Conservation (phyloP, 2,797 vertebrate genomes). For the Margarornis squamiger region DNA sequence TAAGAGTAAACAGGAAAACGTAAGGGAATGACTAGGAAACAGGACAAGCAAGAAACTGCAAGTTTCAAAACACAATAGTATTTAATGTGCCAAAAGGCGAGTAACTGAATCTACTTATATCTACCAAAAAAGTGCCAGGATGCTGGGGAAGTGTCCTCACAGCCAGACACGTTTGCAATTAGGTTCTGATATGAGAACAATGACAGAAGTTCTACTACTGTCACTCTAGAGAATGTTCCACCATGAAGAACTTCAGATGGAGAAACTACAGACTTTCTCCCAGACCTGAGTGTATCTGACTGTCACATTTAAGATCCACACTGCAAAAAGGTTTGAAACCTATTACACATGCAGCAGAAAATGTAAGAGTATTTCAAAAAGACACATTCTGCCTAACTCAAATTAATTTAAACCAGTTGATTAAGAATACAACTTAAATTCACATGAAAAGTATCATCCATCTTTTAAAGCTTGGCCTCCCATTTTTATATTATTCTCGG, state of each 20-base stretch:
- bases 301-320: not conserved
- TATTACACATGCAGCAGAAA: not conserved
- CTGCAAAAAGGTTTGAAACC: not conserved
- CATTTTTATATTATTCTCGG: not conserved
- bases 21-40: not conserved
- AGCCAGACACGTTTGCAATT: not conserved
- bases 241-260: not conserved
- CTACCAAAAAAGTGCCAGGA: not conserved
- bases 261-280: not conserved
- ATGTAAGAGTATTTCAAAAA: not conserved
- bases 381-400: not conserved
- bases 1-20: not conserved
- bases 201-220: not conserved
- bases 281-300: not conserved
- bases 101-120: not conserved
- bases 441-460: not conserved
- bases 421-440: constrained; percentile 11
- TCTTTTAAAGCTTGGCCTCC: not conserved
- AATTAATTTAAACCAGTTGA: constrained; percentile 15
- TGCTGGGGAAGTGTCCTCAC: not conserved
- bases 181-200: not conserved
- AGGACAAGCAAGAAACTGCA: not conserved
- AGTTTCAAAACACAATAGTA: not conserved
- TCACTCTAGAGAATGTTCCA: not conserved
- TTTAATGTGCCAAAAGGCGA: not conserved